Evolutionary conservation across 2,797 vertebrate species (phyloP).

Genomic region (Gambusia yucatana): DNA sequence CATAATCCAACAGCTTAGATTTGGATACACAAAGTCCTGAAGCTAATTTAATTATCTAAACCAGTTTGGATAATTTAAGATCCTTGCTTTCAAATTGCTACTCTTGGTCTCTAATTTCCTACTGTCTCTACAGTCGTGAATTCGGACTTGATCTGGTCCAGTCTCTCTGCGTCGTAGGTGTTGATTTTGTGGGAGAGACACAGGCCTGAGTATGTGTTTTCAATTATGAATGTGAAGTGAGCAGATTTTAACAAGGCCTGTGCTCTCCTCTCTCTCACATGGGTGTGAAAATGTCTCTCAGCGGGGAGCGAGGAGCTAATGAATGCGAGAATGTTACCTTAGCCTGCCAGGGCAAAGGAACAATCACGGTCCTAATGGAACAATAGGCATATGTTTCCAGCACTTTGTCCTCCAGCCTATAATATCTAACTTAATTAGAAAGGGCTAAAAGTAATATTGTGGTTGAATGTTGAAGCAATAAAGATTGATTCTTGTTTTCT

Average conservation of each 20-base stretch:
- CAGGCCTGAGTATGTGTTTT: constrained; percentile 48
- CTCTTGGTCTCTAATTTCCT: constrained; percentile 43
- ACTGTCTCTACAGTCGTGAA: constrained; percentile 43
- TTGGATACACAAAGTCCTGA: constrained; percentile 10
- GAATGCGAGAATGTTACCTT: constrained; percentile 52
- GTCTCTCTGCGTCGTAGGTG: constrained; percentile 20
- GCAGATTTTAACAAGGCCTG: constrained; percentile 68
- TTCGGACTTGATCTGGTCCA: constrained; percentile 14
- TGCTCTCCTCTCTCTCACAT: constrained; percentile 54
- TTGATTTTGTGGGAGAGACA: constrained; percentile 53
- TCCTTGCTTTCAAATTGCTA: constrained; percentile 56
- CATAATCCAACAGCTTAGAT: constrained; percentile 14
- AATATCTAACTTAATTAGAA: constrained; percentile 20
- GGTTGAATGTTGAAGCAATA: constrained; percentile 17
- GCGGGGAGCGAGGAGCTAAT: constrained; percentile 56
- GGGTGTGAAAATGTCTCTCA: constrained; percentile 72
- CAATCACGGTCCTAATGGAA: constrained; percentile 30
- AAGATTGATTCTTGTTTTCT: constrained; percentile 22
- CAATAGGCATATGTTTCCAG: constrained; percentile 38
- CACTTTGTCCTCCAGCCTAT: constrained; percentile 8
- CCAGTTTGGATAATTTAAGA: constrained; percentile 1
- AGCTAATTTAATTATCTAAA: constrained; percentile 33
- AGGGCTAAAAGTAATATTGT: constrained; percentile 9
- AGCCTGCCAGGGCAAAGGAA: constrained; percentile 7
- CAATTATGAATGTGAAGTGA: constrained; percentile 71